phyloP scores from a whole-genome alignment of 2,797 vertebrate genomes.

The Paedocypris micromegethes region DNA sequence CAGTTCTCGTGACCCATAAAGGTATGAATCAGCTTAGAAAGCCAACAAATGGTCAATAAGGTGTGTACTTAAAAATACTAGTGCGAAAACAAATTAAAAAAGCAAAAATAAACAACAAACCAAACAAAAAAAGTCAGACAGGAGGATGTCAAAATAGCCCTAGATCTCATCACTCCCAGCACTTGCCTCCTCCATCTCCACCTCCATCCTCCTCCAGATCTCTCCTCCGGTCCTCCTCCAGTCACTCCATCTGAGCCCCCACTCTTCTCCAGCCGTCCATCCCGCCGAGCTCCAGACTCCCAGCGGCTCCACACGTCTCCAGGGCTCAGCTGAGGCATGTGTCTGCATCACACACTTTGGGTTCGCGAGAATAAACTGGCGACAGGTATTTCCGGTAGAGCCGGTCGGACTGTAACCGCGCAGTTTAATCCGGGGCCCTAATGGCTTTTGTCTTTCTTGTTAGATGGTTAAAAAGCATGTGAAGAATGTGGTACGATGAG shows the following conservation, averaged over 20 bases:
- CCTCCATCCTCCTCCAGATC: constrained; percentile 5
- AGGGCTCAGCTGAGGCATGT: constrained; percentile 45
- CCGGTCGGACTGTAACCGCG: constrained; percentile 46
- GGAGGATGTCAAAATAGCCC: neutral
- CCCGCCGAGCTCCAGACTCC: constrained; percentile 37
- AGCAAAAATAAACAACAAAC: too few species aligned
- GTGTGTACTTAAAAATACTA: too few species aligned
- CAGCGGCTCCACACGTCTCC: constrained; percentile 16
- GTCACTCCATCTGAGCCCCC: neutral
- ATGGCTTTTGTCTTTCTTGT: constrained; percentile 26
- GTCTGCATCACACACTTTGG: constrained; percentile 7
- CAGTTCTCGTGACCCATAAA: too few species aligned
- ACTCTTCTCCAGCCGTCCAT: constrained; percentile 19
- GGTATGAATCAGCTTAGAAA: too few species aligned
- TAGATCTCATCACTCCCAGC: neutral
- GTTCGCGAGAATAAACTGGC: neutral
- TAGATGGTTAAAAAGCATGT: constrained; percentile 44
- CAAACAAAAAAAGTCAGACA: neutral
- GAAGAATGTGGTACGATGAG: constrained; percentile 37
- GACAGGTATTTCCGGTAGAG: constrained; percentile 42
- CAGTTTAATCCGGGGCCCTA: constrained; percentile 23
- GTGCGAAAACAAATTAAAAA: too few species aligned
- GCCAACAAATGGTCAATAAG: too few species aligned
- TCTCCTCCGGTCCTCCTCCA: constrained; percentile 3
- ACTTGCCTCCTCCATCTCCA: constrained; percentile 47